Conservation (phyloP, 2,797 vertebrate species). For the Hippoglossus hippoglossus region DNA sequence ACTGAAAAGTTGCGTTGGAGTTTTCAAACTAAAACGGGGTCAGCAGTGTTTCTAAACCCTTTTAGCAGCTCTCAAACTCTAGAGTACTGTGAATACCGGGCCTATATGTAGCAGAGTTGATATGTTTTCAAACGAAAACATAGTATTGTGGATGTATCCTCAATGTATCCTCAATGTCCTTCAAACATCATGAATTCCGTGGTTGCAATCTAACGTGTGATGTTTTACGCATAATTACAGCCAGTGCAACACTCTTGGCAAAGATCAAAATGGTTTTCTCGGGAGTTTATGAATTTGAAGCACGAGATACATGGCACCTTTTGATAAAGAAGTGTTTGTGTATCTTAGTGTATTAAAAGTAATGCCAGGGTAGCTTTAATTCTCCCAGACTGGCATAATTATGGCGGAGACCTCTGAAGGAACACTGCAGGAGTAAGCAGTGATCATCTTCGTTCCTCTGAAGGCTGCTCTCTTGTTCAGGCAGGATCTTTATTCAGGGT, state of each 20-base stretch:
- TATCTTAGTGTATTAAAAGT: conserved; percentile 62
- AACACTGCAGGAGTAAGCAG: conserved; percentile 62
- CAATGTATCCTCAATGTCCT: conserved; percentile 31
- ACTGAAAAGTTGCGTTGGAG: too few relatives aligned
- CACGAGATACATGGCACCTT: conserved; percentile 46
- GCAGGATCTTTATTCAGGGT: conserved; percentile 73
- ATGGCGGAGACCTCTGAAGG: conserved; percentile 68
- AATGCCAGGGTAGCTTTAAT: conserved; percentile 76
- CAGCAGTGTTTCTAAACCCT: too few relatives aligned
- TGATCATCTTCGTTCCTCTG: conserved; percentile 76
- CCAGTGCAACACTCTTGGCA: conserved; percentile 35
- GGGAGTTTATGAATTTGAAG: conserved; percentile 43
- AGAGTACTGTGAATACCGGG: too few relatives aligned
- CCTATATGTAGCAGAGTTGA: too few relatives aligned
- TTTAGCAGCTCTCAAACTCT: too few relatives aligned
- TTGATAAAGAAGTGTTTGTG: conserved; percentile 54
- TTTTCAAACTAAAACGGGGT: too few relatives aligned
- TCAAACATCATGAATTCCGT: conserved; percentile 39
- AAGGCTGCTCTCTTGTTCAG: conserved; percentile 73
- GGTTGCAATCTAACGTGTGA: conserved; percentile 44
- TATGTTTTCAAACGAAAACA: too few relatives aligned
- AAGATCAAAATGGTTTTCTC: conserved; percentile 67
- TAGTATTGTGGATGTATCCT: conserved; percentile 5
- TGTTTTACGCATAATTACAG: conserved; percentile 62
- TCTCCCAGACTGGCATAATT: conserved; percentile 79